Evolutionary conservation across 2,888 invertebrate genomes (phyloP), one percentile per base, ranked within the genome.

Genomic region (Kuschelorhynchus macadamiae): DNA sequence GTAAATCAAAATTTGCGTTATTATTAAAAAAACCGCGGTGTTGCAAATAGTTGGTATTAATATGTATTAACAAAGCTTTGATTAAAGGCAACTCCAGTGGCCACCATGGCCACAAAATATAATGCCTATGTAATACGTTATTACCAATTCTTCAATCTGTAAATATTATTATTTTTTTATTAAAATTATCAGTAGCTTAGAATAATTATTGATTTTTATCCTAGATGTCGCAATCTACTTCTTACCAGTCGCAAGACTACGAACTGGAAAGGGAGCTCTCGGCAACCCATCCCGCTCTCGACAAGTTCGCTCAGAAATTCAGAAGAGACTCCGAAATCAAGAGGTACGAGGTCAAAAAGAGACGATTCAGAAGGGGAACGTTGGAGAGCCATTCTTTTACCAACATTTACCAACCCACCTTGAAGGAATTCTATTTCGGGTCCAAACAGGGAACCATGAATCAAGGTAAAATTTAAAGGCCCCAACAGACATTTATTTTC

Each of bases 331-430:
- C 82, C 0, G 83, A 83, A 64, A 76, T 78, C 0, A 74, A 79
- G 56, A 70, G 77, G 3, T 78, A 74, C 59, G 63, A 73, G 30
- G 75, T 74, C 0, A 73, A 72, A 12, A 71, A 56, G 12, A 76
- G 79, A 41, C 80, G 79, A 59, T 77, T 81, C 52, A 78, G 79
- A 62, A 75, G 79, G 12, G 83, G 83, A 8, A 82, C 83, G 0
- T 68, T 84, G 12, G 81, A 83, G 67, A 83, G 80, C 65, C 83
- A 84, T 61, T 84, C 84, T 0, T 83, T 81, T 55, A 84, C 84
- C 2, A 80, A 79, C 50, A 63, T 84, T 12, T 75, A 77, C n/a
- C 82, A 83, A 53, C 74, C 74, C 5, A 75, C 76, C 0, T 62
- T 82, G 17, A 80, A 79, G 46, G 78, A 82, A 11, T 84, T 83